phyloP scores from a whole-genome alignment of 2,797 vertebrate species.

The Cebuella pygmaea region DNA sequence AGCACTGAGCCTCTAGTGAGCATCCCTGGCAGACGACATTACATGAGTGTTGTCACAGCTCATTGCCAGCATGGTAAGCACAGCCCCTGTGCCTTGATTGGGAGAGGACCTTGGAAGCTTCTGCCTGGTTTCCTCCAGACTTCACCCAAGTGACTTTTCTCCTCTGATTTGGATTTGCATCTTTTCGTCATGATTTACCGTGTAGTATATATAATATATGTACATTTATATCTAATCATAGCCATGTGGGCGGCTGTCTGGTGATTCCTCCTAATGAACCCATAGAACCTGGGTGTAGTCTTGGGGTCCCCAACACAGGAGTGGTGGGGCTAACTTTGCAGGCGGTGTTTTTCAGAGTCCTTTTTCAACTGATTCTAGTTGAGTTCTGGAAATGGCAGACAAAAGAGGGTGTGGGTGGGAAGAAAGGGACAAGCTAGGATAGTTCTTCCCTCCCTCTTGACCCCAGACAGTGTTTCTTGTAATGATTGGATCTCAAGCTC shows the following conservation, averaged over 20 bases:
- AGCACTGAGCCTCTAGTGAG: not conserved
- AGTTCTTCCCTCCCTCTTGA: not conserved
- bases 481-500: not conserved
- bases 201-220: not conserved
- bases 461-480: not conserved
- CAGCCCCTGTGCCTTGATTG: not conserved
- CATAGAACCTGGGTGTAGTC: not conserved
- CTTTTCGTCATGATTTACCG: not conserved
- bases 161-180: not conserved
- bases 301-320: not conserved
- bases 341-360: not conserved
- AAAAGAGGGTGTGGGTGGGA: not conserved
- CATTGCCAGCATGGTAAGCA: too few species aligned
- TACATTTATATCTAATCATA: not conserved
- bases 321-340: not conserved
- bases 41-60: rapidly evolving
- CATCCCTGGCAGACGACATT: not conserved
- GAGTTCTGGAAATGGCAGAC: not conserved
- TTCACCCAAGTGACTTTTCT: not conserved
- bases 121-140: not conserved
- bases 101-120: not conserved
- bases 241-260: not conserved
- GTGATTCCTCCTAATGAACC: not conserved
- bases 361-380: not conserved
- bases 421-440: not conserved